Evolutionary conservation across 2,113 vertebrate species (phyloP).

Genomic region (Craseonycteris thonglongyai): DNA sequence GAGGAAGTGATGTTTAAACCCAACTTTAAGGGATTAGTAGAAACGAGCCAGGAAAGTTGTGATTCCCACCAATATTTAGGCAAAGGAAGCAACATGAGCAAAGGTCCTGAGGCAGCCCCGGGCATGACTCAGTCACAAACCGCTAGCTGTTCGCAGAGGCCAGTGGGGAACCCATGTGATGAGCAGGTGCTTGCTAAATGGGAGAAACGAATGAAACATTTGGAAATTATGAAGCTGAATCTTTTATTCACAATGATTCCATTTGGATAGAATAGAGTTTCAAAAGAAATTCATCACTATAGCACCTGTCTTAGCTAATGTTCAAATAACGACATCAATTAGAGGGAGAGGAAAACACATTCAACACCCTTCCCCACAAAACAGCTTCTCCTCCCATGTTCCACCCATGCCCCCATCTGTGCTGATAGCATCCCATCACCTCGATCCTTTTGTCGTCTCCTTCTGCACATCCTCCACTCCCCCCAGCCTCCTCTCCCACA

Average conservation of each 20-base stretch:
- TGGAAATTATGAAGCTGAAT: background rate
- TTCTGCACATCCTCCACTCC: background rate
- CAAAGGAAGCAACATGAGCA: background rate
- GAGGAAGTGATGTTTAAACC: background rate
- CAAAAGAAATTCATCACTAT: background rate
- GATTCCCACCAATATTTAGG: background rate
- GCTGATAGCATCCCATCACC: background rate
- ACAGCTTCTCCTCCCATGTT: background rate
- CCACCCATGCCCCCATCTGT: rapidly evolving
- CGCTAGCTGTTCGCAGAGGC: background rate
- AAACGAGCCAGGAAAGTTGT: background rate
- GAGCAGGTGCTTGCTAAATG: background rate
- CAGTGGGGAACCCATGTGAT: background rate
- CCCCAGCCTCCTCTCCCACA: background rate
- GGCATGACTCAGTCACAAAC: background rate
- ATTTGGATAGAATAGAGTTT: background rate
- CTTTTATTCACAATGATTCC: background rate
- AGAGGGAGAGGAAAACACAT: background rate
- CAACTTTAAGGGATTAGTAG: background rate
- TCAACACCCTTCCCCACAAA: background rate
- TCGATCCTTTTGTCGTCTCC: no score
- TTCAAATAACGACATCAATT: background rate
- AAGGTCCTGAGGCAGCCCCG: background rate
- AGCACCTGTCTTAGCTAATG: background rate
- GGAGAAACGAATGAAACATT: background rate